Percentiles rank a stretch among this genome's conserved stretches.
phyloP scores from a whole-genome alignment of 30 jellyfish, hydroid and myxozoan species.

The Hydractinia symbiolongicarpus region DNA sequence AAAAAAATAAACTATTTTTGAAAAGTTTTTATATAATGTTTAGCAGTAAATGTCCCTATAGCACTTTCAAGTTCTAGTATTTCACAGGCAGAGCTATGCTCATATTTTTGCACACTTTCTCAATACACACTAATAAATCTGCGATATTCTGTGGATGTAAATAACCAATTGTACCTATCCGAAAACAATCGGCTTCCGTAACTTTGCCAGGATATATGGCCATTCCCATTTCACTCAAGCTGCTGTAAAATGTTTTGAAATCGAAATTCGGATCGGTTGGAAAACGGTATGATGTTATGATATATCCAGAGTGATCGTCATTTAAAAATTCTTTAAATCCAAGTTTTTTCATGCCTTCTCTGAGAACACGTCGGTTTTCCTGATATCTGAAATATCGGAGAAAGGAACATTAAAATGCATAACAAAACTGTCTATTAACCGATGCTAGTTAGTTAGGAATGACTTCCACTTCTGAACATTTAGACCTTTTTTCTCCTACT shows the following conservation, averaged over 20 bases:
- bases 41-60: too few species aligned
- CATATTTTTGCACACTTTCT: slow-evolving; percentile 82
- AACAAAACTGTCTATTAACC: too few species aligned
- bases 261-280: slow-evolving; percentile 70
- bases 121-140: slow-evolving; percentile 49
- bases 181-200: slow-evolving; percentile 86
- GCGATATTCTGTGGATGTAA: slow-evolving; percentile 76
- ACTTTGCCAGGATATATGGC: slow-evolving; percentile 96
- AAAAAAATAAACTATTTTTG: too few species aligned
- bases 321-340: slow-evolving; percentile 85
- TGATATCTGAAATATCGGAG: slow-evolving; percentile 42
- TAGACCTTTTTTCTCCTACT: too few species aligned
- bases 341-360: slow-evolving; percentile 77
- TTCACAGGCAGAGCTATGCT: slow-evolving; percentile 48
- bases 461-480: too few species aligned
- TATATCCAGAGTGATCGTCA: slow-evolving; percentile 72
- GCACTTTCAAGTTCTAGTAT: background rate
- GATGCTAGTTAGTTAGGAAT: too few species aligned
- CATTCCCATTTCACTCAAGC: slow-evolving; percentile 55
- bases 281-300: slow-evolving; percentile 71
- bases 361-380: slow-evolving; percentile 67
- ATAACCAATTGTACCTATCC: slow-evolving; percentile 92
- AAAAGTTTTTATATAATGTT: too few species aligned
- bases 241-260: slow-evolving; percentile 55
- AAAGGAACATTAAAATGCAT: too few species aligned